Base-by-base conservation (phyloP, 2,797 vertebrate species). In the Cygnus olor region DNA sequence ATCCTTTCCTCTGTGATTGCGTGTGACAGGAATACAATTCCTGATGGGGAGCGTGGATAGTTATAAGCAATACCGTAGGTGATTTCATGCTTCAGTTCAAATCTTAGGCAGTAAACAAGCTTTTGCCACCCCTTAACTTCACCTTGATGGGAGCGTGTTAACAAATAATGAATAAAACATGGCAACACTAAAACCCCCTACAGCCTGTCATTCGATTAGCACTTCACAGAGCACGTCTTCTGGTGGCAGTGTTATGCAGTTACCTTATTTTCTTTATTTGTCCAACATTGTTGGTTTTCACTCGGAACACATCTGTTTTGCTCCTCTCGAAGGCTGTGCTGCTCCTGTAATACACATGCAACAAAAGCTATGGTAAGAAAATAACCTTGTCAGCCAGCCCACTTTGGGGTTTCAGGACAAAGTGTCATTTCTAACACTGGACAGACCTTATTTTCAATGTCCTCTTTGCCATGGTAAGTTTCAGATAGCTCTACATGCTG, bases 271-370 rank as follows among this genome's bases (percentile, higher is more conserved):
- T 99, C 97, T 98, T 99, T 96, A 99, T 96, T 70, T 98, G 98
- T 77, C 99, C 99, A 1, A 99, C 99, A 1, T 99, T 99, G 96
- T 99, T 99, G 74, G 99, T 99, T 98, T 99, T 99, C 56, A 99
- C 98, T 32, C 99, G 98, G 92, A 99, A 99, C 82, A 99, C 98
- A 9, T 99, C 99, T 0, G 99, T 99, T 84, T 99, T 99, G 96
- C 99, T 99, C 97, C 99, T 99, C 97, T 99, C 99, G 72, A 99
- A 99, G 47, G 99, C 99, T 3, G 98, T 99, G 95, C 98, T 97
- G 92, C 99, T 99, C 98, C 99, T 99, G 98, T 58, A 98, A 98
- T 56, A 93, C 89, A 97, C 79, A 69, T 1, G 47, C 45, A 81
- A 9, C 73, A 77, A 93, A 58, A 66, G 34, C 34, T 20, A 24